phyloP scores from a whole-genome alignment of 2,113 vertebrate species.

The Salvelinus sp. region DNA sequence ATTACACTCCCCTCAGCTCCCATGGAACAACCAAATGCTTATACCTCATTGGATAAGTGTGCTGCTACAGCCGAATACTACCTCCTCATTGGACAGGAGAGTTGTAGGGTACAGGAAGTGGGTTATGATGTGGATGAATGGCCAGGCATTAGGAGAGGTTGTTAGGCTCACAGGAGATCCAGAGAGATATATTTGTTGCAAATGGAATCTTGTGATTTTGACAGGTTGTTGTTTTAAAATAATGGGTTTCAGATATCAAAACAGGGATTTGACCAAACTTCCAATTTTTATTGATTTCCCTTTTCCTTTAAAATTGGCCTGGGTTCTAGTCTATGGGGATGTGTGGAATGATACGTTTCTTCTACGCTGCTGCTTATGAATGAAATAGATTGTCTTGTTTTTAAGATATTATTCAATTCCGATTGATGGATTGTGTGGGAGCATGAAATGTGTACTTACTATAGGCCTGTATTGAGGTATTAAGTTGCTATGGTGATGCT shows the following conservation, averaged over 20 bases:
- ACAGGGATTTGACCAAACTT: slow-evolving; percentile 51
- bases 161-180: not conserved
- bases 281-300: slow-evolving; percentile 42
- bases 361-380: slow-evolving; percentile 10
- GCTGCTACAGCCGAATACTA: slow-evolving; percentile 10
- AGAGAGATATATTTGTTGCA: slow-evolving; percentile 12
- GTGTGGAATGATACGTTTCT: slow-evolving; percentile 18
- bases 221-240: slow-evolving; percentile 29
- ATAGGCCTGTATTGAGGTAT: not conserved
- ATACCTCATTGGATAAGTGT: slow-evolving; percentile 34
- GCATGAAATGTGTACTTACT: slow-evolving; percentile 5
- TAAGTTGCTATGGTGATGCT: not conserved
- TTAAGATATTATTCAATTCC: not conserved
- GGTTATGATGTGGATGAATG: slow-evolving; percentile 20
- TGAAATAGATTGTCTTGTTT: not conserved
- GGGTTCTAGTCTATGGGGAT: slow-evolving; percentile 9
- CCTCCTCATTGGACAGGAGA: slow-evolving; percentile 27
- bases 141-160: slow-evolving; percentile 1
- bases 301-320: slow-evolving; percentile 40
- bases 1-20: slow-evolving; percentile 45
- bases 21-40: slow-evolving; percentile 37
- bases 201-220: slow-evolving; percentile 28
- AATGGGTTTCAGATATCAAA: slow-evolving; percentile 49
- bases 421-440: not conserved
- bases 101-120: slow-evolving; percentile 32